These are phyloP conservation scores for Hemibagrus guttatus DNA, from an alignment of 2,797 vertebrate species.

Conservation along the genomic window DNA sequence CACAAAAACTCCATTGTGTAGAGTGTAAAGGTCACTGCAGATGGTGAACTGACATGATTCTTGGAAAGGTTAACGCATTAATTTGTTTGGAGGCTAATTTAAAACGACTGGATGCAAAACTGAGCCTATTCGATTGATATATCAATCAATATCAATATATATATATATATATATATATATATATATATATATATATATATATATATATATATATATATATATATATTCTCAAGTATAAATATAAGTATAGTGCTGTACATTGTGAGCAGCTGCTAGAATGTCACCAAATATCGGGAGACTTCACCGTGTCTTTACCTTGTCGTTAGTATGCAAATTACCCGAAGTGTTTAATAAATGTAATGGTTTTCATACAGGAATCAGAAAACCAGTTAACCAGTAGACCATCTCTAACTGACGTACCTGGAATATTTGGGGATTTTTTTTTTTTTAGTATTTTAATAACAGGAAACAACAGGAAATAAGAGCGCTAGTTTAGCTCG, in stretches of 20 bases:
- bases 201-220: too few species aligned
- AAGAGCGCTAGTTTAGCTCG: too few species aligned
- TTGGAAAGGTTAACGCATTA: neutral
- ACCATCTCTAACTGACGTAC: too few species aligned
- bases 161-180: too few species aligned
- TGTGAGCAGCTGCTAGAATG: neutral
- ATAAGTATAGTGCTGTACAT: neutral
- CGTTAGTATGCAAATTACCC: neutral
- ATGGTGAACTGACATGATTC: neutral
- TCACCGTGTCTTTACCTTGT: neutral
- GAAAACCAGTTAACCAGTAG: neutral
- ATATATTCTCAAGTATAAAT: neutral
- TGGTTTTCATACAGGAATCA: neutral
- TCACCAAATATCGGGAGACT: neutral
- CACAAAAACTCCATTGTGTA: neutral
- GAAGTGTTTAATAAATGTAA: neutral
- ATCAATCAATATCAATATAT: too few species aligned
- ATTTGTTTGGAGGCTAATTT: neutral
- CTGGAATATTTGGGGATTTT: neutral
- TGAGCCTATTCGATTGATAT: neutral
- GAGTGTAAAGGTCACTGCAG: neutral
- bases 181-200: too few species aligned
- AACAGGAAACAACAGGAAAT: neutral
- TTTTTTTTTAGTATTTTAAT: too few species aligned
- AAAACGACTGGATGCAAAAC: neutral